These are phyloP conservation scores for Leucoraja ocellata DNA, from an alignment of 2,797 vertebrate genomes.

Conservation along the genomic window DNA sequence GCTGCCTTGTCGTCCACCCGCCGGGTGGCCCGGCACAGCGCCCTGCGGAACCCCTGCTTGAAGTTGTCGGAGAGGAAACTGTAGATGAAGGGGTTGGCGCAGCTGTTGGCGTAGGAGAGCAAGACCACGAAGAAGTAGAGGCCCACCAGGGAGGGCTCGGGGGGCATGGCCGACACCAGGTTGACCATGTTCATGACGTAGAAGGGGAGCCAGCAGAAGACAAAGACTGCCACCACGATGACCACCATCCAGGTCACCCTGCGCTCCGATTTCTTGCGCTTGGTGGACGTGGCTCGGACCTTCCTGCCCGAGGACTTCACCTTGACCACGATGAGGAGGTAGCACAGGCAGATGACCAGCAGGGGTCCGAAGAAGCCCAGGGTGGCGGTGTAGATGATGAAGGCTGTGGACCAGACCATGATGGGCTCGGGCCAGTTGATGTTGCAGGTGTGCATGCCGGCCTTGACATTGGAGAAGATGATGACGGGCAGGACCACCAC, in stretches of 20 bases:
- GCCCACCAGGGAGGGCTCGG: constrained; percentile 75
- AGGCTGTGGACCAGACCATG: constrained; percentile 77
- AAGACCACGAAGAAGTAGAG: constrained; percentile 89
- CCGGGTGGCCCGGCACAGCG: constrained; percentile 61
- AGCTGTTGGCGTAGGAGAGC: constrained; percentile 89
- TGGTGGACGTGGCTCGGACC: constrained; percentile 71
- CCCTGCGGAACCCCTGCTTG: constrained; percentile 84
- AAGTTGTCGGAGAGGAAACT: constrained; percentile 93
- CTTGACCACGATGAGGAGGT: constrained; percentile 85
- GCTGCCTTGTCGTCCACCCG: constrained; percentile 57
- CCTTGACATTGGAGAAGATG: constrained; percentile 84
- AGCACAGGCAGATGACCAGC: constrained; percentile 88
- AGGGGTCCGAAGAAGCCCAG: constrained; percentile 89
- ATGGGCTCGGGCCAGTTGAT: constrained; percentile 92
- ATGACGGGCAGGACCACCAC: constrained; percentile 89
- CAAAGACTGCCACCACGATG: constrained; percentile 83
- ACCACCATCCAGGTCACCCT: constrained; percentile 94
- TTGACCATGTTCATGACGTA: constrained; percentile 92
- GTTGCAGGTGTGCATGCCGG: constrained; percentile 82
- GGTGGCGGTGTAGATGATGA: constrained; percentile 86
- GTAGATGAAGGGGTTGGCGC: constrained; percentile 89
- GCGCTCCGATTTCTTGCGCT: constrained; percentile 78
- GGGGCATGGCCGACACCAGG: constrained; percentile 79
- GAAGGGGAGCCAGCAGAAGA: constrained; percentile 93
- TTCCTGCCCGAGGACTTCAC: constrained; percentile 75